phyloP scores from a whole-genome alignment of 1,140 invertebrate genomes.

The Pseudomyrmex cubaensis region DNA sequence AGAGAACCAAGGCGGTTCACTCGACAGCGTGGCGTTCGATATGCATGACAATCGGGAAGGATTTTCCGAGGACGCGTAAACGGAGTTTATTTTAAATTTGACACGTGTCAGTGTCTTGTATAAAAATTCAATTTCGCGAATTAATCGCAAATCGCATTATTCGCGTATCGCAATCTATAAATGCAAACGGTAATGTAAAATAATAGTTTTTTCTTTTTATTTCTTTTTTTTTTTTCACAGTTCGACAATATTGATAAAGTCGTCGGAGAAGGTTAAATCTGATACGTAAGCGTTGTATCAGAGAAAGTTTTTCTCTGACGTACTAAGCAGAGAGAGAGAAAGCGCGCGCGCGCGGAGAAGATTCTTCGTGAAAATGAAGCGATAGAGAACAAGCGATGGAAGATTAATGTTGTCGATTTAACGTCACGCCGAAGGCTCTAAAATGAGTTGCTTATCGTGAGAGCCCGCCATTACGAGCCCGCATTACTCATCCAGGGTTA shows the following conservation, averaged over 20 bases:
- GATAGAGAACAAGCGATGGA: not conserved
- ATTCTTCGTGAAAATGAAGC: not conserved
- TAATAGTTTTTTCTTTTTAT: too few relatives aligned
- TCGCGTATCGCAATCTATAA: not conserved
- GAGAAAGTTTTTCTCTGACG: not conserved
- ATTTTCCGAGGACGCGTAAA: constrained; percentile 2
- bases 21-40: not conserved
- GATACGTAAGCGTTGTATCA: not conserved
- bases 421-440: not conserved
- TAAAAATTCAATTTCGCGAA: constrained; percentile 29
- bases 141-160: not conserved
- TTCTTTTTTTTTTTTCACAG: too few relatives aligned
- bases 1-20: not conserved
- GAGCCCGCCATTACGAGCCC: constrained; percentile 4
- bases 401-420: constrained; percentile 52
- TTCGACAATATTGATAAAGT: not conserved
- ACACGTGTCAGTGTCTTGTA: not conserved
- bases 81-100: constrained; percentile 34
- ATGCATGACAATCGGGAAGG: constrained; percentile 20
- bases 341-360: not conserved
- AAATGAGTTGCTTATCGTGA: constrained; percentile 38
- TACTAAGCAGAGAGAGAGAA: too few relatives aligned
- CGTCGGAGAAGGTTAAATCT: not conserved
- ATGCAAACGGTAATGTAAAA: too few relatives aligned
- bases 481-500: constrained; percentile 50